Conservation (phyloP, 2,797 vertebrate species). For the Sebastiscus albofasciatus region DNA sequence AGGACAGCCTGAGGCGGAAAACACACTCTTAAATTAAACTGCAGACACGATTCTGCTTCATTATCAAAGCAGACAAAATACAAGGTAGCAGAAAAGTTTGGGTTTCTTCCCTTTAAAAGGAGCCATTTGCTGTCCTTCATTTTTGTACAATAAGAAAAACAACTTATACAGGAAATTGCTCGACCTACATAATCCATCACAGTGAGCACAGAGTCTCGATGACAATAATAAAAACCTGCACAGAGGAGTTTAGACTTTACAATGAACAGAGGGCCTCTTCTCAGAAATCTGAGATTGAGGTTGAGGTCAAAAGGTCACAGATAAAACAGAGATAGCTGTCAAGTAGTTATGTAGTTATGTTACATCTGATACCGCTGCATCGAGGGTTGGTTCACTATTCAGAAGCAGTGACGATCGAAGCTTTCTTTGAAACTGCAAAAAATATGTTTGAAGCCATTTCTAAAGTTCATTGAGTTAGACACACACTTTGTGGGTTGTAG, state of each 20-base stretch:
- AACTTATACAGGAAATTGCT: not conserved
- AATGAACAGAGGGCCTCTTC: not conserved
- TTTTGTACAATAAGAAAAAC: not conserved
- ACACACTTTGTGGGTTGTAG: not conserved
- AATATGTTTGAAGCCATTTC: not conserved
- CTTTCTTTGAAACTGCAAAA: not conserved
- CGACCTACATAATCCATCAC: not conserved
- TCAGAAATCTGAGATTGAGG: not conserved
- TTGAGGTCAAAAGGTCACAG: not conserved
- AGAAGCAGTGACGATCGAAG: not conserved
- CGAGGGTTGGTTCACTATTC: not conserved
- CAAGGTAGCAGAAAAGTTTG: not conserved
- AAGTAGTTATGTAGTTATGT: not conserved
- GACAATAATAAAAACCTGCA: not conserved
- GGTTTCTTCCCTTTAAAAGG: not conserved
- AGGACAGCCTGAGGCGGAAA: conserved; percentile 82
- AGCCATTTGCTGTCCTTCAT: not conserved
- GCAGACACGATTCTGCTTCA: not conserved
- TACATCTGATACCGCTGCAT: not conserved
- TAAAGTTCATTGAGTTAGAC: not conserved
- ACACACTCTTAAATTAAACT: conserved; percentile 39
- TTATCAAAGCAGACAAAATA: not conserved
- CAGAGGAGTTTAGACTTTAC: not conserved
- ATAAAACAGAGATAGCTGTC: not conserved
- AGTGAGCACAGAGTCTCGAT: not conserved